Base-by-base conservation (phyloP, 2,888 invertebrate genomes). In the Cephonodes hylas region DNA sequence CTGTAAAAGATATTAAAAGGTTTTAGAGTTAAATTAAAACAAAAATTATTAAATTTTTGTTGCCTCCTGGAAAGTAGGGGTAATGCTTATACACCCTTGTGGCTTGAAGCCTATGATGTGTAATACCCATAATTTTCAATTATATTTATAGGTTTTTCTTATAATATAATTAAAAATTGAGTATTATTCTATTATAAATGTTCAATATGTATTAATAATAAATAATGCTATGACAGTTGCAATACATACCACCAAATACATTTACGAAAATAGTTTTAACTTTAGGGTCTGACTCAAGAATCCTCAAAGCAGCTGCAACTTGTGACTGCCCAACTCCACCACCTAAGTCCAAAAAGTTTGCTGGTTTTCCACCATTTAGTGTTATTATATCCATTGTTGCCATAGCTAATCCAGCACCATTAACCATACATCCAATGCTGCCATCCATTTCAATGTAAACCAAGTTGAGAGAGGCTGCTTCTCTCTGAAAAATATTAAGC, bases 301-400 rank as follows among this genome's bases (percentile, higher is more conserved):
- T 97, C 83, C 95, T 95, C 85, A 99, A 97, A 2, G 99, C 99
- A 71, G 98, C 96, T 62, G 95, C 94, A 0, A 99, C 99, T 93
- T 99, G 99, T 22, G 96, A 94, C 80, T 99, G 99, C 62, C 97
- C 97, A 0, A 99, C 99, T 63, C 96, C 96, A 60, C 99, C 99
- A 22, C 99, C 99, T 57, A 99, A 97, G 84, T 99, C 99, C 58
- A 99, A 93, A 90, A 99, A 99, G 88, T 99, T 99, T 0, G 99
- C 99, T 7, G 99, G 99, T 71, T 94, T 95, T 13, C 99, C 99
- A 18, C 99, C 99, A 86, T 98, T 96, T 42, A 99, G 90, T 81
- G 97, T 98, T 66, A 99, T 99, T 42, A 99, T 98, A 83, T 99
- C 99, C 99, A 99, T 99, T 6, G 99, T 99, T 2, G 99, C 99